Evolutionary conservation across 2,113 vertebrate species (phyloP).

Genomic region (Datnioides undecimradiatus): DNA sequence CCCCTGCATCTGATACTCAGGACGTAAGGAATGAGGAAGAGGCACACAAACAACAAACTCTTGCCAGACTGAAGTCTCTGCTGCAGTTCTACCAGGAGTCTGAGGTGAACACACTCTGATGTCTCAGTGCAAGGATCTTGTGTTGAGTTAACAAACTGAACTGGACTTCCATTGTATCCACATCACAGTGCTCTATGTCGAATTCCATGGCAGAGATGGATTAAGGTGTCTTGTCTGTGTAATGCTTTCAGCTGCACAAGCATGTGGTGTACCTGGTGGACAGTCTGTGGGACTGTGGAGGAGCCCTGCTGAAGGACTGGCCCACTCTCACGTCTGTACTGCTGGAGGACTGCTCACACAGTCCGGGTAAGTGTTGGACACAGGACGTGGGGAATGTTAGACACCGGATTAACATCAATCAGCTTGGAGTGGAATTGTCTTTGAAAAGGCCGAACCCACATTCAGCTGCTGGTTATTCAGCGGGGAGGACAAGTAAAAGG

Average conservation of each 20-base stretch:
- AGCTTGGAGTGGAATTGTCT: too few relatives aligned
- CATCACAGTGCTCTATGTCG: background rate
- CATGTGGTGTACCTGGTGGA: conserved; percentile 92
- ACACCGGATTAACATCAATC: too few relatives aligned
- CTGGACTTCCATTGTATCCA: background rate
- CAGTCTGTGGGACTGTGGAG: conserved; percentile 93
- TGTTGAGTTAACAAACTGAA: background rate
- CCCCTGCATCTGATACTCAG: conserved; percentile 57
- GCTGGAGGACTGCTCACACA: conserved; percentile 77
- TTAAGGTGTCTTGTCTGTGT: background rate
- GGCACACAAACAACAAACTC: conserved; percentile 52
- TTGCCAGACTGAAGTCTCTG: conserved; percentile 83
- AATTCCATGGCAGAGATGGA: background rate
- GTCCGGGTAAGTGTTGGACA: conserved; percentile 79
- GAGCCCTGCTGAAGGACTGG: conserved; percentile 91
- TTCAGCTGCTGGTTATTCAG: too few relatives aligned
- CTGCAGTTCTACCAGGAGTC: conserved; percentile 86
- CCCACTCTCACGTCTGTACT: conserved; percentile 87
- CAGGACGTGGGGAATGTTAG: too few relatives aligned
- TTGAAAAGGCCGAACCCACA: too few relatives aligned
- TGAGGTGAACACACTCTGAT: conserved; percentile 81
- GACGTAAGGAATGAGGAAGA: conserved; percentile 70
- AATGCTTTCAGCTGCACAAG: conserved; percentile 85
- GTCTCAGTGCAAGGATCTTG: background rate
- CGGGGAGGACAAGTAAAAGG: too few relatives aligned